A percentile compares a stretch with the other conserved stretches of the same genome.
Evolutionary conservation across 1,140 invertebrate species (phyloP).

Genomic region (Lordiphosa mommai): DNA sequence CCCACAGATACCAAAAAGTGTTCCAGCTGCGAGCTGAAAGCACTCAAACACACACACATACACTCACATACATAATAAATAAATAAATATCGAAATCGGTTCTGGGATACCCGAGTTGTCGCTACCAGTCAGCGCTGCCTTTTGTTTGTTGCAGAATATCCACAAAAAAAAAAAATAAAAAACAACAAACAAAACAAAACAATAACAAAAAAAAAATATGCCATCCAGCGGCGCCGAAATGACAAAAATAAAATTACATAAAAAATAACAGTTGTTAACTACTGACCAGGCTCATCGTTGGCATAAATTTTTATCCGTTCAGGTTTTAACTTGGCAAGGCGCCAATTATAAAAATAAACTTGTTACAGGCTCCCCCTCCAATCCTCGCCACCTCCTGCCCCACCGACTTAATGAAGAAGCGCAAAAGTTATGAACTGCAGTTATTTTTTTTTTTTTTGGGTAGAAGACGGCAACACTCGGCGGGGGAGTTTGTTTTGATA

Average conservation of each 20-base stretch:
- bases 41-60: constrained; percentile 3
- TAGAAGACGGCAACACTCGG: no score
- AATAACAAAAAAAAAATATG: constrained; percentile 15
- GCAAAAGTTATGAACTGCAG: constrained; percentile 14
- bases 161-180: constrained; percentile 15
- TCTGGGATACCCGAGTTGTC: constrained; percentile 60
- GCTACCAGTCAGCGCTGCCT: constrained; percentile 70
- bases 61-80: constrained; percentile 33
- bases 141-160: constrained; percentile 52
- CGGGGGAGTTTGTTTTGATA: no score
- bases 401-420: constrained; percentile 67
- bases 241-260: constrained; percentile 77
- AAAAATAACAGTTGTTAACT: constrained; percentile 78
- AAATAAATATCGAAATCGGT: constrained; percentile 75
- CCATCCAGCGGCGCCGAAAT: constrained; percentile 72
- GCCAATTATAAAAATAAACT: constrained; percentile 73
- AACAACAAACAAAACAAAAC: background rate
- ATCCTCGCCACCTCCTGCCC: no score
- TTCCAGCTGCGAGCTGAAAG: constrained; percentile 53
- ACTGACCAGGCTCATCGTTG: constrained; percentile 34
- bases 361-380: constrained; percentile 40
- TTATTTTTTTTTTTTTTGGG: no score
- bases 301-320: constrained; percentile 52
- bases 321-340: constrained; percentile 27
- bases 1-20: constrained; percentile 27